phyloP scores from a whole-genome alignment of 2,888 invertebrate species.

The Formica aserva region DNA sequence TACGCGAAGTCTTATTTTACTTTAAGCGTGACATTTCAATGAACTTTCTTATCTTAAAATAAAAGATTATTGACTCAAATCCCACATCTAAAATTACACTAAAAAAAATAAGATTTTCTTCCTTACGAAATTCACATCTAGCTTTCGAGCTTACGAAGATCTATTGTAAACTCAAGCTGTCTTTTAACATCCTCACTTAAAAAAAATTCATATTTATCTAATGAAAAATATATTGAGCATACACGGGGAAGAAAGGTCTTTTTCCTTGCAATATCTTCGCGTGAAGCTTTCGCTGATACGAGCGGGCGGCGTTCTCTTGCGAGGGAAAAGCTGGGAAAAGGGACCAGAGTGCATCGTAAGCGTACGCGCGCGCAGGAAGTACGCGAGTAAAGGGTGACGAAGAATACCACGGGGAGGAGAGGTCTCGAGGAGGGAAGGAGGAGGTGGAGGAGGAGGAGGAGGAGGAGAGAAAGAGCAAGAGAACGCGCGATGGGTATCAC shows the following conservation, averaged over 20 bases:
- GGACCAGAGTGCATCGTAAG: slow-evolving; percentile 12
- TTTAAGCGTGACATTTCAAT: background rate
- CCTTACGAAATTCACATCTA: background rate
- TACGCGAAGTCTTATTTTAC: background rate
- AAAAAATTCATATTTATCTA: background rate
- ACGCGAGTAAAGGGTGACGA: slow-evolving; percentile 16
- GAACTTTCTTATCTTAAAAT: slow-evolving; percentile 36
- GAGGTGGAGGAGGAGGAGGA: background rate
- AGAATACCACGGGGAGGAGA: slow-evolving; percentile 18
- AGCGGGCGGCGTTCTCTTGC: slow-evolving; percentile 14
- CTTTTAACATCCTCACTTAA: background rate
- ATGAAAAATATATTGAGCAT: background rate
- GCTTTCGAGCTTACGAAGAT: background rate
- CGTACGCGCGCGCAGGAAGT: slow-evolving; percentile 20
- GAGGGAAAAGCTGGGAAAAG: slow-evolving; percentile 20
- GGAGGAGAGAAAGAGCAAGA: background rate
- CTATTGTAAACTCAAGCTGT: background rate
- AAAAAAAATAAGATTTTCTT: background rate
- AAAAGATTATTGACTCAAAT: slow-evolving; percentile 7
- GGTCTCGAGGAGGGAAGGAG: background rate
- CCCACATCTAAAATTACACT: slow-evolving; percentile 13
- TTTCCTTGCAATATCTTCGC: slow-evolving; percentile 23
- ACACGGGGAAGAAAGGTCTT: background rate
- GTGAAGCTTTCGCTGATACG: slow-evolving; percentile 15
- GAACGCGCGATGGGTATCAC: slow-evolving; percentile 56